These are phyloP conservation scores for Gandaritis pyraliata DNA, from an alignment of 2,888 invertebrate genomes.

Conservation along the genomic window DNA sequence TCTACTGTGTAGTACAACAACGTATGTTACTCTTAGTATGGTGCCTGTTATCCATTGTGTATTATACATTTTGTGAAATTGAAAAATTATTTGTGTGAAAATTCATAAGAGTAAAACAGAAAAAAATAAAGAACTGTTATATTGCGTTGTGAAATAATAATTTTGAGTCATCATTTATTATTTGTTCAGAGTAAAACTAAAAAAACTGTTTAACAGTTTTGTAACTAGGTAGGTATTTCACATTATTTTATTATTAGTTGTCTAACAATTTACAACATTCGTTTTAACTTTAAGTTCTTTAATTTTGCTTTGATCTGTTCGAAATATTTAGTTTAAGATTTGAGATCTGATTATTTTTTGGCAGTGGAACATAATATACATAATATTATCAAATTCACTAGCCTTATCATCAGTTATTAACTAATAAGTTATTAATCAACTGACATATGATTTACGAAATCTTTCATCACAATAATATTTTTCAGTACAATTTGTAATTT, in stretches of 20 bases:
- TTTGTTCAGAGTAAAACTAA: conserved; percentile 62
- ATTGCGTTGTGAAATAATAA: conserved; percentile 68
- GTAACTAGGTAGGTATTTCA: conserved; percentile 71
- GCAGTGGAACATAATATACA: conserved; percentile 56
- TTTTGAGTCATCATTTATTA: conserved; percentile 56
- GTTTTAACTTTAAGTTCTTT: conserved; percentile 75
- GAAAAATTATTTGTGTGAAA: conserved; percentile 9
- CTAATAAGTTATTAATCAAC: no score
- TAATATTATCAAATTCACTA: conserved; percentile 39
- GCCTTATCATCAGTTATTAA: conserved; percentile 27
- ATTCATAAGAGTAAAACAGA: conserved; percentile 9
- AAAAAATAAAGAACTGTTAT: conserved; percentile 45
- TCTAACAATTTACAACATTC: conserved; percentile 75
- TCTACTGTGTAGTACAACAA: conserved; percentile 84
- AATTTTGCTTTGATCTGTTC: conserved; percentile 84
- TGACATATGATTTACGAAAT: conserved; percentile 13
- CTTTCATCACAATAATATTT: conserved; percentile 65
- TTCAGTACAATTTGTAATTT: conserved; percentile 69
- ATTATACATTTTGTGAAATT: conserved; percentile 16
- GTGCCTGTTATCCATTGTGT: conserved; percentile 63
- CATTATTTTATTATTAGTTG: conserved; percentile 72
- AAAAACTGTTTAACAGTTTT: conserved; percentile 75
- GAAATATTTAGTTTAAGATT: conserved; percentile 59
- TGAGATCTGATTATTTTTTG: conserved; percentile 72
- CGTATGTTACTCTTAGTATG: conserved; percentile 64